Evolutionary conservation across 2,113 vertebrate species (phyloP).

Genomic region (Platichthys stellatus): DNA sequence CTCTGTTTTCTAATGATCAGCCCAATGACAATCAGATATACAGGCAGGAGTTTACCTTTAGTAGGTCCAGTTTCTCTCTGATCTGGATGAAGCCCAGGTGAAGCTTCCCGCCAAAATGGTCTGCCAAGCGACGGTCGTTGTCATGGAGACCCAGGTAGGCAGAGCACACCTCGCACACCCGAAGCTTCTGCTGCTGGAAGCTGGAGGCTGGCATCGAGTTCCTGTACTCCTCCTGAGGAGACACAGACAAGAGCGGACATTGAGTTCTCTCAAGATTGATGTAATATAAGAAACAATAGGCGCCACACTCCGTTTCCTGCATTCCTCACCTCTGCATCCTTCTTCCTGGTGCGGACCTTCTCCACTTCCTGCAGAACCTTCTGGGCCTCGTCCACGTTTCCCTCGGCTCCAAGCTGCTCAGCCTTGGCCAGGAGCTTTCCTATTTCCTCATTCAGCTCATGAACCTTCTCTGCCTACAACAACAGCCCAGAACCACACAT

Average conservation of each 20-base stretch:
- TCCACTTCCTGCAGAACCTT: conserved; percentile 98
- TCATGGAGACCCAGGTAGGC: conserved; percentile 98
- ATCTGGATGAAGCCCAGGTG: conserved; percentile 99
- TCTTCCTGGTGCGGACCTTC: conserved; percentile 94
- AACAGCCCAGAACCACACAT: conserved; percentile 7
- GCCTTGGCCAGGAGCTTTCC: conserved; percentile 98
- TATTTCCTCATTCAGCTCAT: conserved; percentile 98
- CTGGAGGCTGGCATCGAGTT: conserved; percentile 99
- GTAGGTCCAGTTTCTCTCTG: conserved; percentile 94
- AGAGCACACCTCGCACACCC: conserved; percentile 97
- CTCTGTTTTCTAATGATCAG: not conserved
- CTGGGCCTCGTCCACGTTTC: conserved; percentile 97
- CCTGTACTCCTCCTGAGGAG: conserved; percentile 92
- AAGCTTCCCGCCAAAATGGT: conserved; percentile 98
- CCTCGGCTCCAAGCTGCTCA: conserved; percentile 96
- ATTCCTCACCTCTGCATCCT: conserved; percentile 93
- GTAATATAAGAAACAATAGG: fast-evolving
- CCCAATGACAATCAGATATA: not conserved
- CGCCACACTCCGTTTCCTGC: fast-evolving
- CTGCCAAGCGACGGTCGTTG: conserved; percentile 97
- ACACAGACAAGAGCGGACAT: not conserved
- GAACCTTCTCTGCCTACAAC: conserved; percentile 95
- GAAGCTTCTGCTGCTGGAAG: conserved; percentile 98
- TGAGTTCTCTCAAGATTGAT: not conserved
- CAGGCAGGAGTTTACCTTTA: conserved; percentile 83